These are phyloP conservation scores for Brachyrhaphis roseni DNA, from an alignment of 2,797 vertebrate species.

Conservation along the genomic window DNA sequence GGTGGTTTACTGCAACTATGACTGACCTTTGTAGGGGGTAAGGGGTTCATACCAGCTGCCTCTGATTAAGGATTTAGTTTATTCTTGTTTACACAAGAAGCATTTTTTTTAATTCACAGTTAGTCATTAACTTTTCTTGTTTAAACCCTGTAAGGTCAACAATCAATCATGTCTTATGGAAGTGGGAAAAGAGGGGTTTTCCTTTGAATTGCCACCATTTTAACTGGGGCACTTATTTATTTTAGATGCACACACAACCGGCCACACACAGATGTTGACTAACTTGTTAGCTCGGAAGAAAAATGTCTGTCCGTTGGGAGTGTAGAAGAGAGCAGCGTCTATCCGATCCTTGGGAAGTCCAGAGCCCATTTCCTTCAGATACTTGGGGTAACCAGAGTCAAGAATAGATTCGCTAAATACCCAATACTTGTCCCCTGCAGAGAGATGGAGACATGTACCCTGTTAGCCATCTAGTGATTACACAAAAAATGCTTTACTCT, in stretches of 20 bases:
- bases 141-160: conserved; percentile 39
- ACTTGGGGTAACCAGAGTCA: conserved; percentile 85
- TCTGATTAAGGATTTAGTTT: conserved; percentile 13
- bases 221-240: conserved; percentile 15
- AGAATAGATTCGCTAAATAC: conserved; percentile 88
- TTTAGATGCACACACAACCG: conserved; percentile 1
- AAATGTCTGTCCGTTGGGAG: conserved; percentile 89
- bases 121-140: conserved; percentile 19
- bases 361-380: conserved; percentile 85
- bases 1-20: not conserved
- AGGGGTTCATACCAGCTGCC: not conserved
- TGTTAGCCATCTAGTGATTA: not conserved
- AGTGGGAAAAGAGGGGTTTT: conserved; percentile 25
- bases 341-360: conserved; percentile 89
- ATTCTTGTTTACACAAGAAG: conserved; percentile 28
- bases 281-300: conserved; percentile 91
- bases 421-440: conserved; percentile 88
- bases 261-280: conserved; percentile 52
- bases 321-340: conserved; percentile 90
- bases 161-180: conserved; percentile 32
- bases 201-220: conserved; percentile 9
- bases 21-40: not conserved
- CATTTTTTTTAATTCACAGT: conserved; percentile 26
- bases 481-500: not conserved
- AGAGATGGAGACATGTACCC: not conserved